Base-by-base conservation (phyloP, 2,113 vertebrate genomes). In the Clupea harengus region DNA sequence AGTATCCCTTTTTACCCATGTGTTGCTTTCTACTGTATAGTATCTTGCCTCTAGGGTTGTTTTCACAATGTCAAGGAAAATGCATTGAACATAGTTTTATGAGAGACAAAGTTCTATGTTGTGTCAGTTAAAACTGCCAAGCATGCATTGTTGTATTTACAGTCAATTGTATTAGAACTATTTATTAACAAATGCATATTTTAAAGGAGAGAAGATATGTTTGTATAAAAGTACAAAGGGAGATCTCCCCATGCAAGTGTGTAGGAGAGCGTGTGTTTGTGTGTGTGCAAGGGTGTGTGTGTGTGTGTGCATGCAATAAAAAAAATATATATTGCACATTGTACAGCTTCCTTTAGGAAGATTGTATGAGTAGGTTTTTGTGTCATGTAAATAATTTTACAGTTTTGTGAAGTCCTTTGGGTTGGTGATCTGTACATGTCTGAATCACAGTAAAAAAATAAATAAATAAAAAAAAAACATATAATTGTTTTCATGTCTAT, bases 371-470 rank as follows among this genome's bases (percentile, higher is more conserved):
- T 98, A 96, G 96, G 92, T 95, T 94, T 95, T 92, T 90, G 88
- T 95, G 94, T 89, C n/a, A 88, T 99, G 97, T 98, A 99, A 97
- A 99, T 97, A 98, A 93, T 96, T 96, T 96, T 96, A 95, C 94
- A 88, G 88, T 96, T 96, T 96, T 97, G 97, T 97, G 96, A 97
- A 94, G 94, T 97, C 94, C 92, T 93, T 95, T 95, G 83, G 91
- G 93, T 96, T 96, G 93, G 93, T 95, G 95, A 90, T 95, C 95
- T 96, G 94, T 96, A 94, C 89, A 94, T 94, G 93, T 93, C 93
- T 87, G 94, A 93, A 90, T 93, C 91, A 89, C 2, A 7, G 45
- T 44, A 82, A 28, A 50, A 45, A 50, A 22, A 11, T 32, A 32
- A 5, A 83, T 25, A 18, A 82, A 44, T 49, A 50, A 49, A 28